Percentiles rank a stretch among this genome's conserved stretches.
Evolutionary conservation across 2,888 invertebrate species (phyloP).

Genomic region (Leuctra nigra): DNA sequence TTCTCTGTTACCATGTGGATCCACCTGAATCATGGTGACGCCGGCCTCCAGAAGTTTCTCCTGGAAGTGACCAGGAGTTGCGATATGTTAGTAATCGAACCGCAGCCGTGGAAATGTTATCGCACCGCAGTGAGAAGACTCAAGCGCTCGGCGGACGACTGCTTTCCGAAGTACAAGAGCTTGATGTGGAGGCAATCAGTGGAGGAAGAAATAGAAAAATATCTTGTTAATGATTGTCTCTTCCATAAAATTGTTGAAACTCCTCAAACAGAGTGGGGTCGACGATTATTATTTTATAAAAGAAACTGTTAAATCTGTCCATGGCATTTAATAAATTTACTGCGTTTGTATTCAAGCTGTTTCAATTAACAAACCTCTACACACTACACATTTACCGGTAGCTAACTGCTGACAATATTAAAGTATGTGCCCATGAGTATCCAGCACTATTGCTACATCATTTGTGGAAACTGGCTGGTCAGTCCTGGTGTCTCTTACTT

Average conservation of each 20-base stretch:
- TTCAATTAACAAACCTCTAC: no score
- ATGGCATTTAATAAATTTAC: no score
- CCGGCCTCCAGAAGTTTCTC: constrained; percentile 58
- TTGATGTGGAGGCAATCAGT: constrained; percentile 57
- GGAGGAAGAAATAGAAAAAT: constrained; percentile 52
- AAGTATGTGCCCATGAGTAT: no score
- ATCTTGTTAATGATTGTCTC: constrained; percentile 42
- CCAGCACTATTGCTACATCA: no score
- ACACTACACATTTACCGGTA: no score
- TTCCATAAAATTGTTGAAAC: constrained; percentile 53
- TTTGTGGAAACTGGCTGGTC: no score
- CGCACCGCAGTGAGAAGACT: constrained; percentile 65
- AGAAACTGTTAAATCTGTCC: no score
- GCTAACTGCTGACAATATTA: no score
- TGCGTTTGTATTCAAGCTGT: no score
- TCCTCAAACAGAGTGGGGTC: constrained; percentile 57
- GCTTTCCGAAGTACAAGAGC: constrained; percentile 52
- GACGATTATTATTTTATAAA: constrained; percentile 57
- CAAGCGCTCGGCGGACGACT: constrained; percentile 51
- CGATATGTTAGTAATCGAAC: constrained; percentile 63
- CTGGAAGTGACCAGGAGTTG: constrained; percentile 47
- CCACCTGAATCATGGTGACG: constrained; percentile 76
- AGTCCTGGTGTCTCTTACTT: no score
- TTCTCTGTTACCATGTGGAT: constrained; percentile 90
- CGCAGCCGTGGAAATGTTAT: constrained; percentile 83